These are phyloP conservation scores for Apodemia duryi DNA, from an alignment of 2,888 invertebrate species.

Conservation along the genomic window DNA sequence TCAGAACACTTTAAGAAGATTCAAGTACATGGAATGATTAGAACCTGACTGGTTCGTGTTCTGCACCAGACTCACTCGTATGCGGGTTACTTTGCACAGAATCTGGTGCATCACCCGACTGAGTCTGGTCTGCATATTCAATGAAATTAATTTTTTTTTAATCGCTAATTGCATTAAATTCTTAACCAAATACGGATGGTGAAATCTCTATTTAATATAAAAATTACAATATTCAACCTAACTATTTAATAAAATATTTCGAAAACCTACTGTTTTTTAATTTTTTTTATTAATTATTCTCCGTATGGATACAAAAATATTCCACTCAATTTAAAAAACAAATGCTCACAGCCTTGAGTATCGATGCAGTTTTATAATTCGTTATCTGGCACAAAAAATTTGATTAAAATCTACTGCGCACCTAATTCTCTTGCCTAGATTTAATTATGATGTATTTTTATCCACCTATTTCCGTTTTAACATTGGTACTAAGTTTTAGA, in stretches of 20 bases:
- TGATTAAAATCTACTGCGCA: conserved; percentile 6
- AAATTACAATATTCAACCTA: too few species aligned
- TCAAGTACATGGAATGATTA: background rate
- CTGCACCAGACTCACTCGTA: conserved; percentile 6
- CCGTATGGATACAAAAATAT: background rate
- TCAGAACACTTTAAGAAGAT: conserved; percentile 4
- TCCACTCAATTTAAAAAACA: conserved; percentile 6
- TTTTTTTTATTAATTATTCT: too few species aligned
- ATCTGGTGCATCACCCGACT: conserved; percentile 8
- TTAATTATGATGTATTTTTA: background rate
- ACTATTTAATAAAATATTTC: too few species aligned
- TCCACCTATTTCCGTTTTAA: background rate
- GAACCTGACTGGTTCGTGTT: conserved; percentile 8
- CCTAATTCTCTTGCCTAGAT: background rate
- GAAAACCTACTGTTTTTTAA: too few species aligned
- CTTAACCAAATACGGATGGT: too few species aligned
- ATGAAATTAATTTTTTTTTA: too few species aligned
- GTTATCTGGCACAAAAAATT: conserved; percentile 6
- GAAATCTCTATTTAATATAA: too few species aligned
- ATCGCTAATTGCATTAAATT: too few species aligned
- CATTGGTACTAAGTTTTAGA: background rate
- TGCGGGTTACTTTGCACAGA: conserved; percentile 8
- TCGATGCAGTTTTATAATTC: background rate
- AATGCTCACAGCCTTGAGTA: conserved; percentile 1
- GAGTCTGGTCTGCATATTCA: too few species aligned